Evolutionary conservation across 2,113 vertebrate species (phyloP).

Genomic region (Brachyhypopomus occidentalis): DNA sequence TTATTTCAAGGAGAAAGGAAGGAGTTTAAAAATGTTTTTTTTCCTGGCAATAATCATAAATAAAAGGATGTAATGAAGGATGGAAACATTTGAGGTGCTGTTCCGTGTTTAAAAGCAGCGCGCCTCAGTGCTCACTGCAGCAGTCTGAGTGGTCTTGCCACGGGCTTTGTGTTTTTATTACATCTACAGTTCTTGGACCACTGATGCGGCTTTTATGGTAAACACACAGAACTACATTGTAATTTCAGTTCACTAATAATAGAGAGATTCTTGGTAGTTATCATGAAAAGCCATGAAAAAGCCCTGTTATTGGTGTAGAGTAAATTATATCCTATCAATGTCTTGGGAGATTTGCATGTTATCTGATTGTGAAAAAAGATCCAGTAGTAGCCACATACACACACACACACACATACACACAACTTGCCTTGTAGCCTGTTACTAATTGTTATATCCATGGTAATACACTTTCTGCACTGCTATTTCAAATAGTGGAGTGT

Average conservation of each 20-base stretch:
- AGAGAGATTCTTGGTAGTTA: constrained; percentile 42
- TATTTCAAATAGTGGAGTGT: no score
- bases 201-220: constrained; percentile 14
- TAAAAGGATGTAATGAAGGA: no score
- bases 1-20: neutral
- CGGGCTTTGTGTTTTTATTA: neutral
- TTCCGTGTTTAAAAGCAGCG: no score
- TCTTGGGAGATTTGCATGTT: neutral
- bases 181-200: neutral
- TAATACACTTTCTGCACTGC: neutral
- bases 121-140: no score
- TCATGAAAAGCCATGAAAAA: constrained; percentile 39
- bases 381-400: neutral
- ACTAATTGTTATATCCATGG: neutral
- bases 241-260: constrained; percentile 46
- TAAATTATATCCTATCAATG: constrained; percentile 39
- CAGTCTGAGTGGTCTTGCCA: no score
- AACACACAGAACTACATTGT: constrained; percentile 26
- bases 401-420: constrained; percentile 27
- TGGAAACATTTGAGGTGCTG: no score
- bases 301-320: constrained; percentile 46
- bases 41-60: no score
- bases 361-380: no score
- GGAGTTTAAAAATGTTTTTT: neutral
- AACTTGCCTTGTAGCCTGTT: neutral